Evolutionary conservation across 1,140 invertebrate species (phyloP).

Genomic region (Ostrea denselamellosa): DNA sequence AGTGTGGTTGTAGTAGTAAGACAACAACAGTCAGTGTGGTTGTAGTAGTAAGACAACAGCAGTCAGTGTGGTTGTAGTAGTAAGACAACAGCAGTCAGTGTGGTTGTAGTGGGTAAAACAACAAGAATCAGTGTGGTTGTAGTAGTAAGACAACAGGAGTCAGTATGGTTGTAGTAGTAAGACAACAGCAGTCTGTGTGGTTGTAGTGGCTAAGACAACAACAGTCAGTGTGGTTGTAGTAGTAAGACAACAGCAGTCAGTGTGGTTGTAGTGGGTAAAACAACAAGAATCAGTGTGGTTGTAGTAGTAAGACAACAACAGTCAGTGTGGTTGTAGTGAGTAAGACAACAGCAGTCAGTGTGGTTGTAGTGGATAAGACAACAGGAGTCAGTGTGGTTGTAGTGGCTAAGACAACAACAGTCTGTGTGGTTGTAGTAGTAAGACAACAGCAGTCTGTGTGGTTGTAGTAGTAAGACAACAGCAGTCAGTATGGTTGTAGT

Average conservation of each 20-base stretch:
- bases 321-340: no score
- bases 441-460: background rate
- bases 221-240: constrained; percentile 16
- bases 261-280: no score
- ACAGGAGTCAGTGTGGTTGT: constrained; percentile 1
- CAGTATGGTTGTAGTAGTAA: background rate
- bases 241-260: no score
- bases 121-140: background rate
- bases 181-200: background rate
- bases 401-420: no score
- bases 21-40: background rate
- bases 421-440: background rate
- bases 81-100: background rate
- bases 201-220: background rate
- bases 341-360: no score
- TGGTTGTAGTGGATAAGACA: background rate
- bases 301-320: no score
- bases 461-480: background rate
- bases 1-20: background rate
- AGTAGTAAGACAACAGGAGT: no score
- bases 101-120: background rate
- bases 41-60: no score
- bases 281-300: no score
- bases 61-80: background rate
- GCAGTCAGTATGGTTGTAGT: constrained; percentile 13